Percentiles rank a stretch among this genome's conserved stretches.
These are phyloP conservation scores for Deilephila elpenor DNA, from an alignment of 2,888 invertebrate species.

Conservation along the genomic window DNA sequence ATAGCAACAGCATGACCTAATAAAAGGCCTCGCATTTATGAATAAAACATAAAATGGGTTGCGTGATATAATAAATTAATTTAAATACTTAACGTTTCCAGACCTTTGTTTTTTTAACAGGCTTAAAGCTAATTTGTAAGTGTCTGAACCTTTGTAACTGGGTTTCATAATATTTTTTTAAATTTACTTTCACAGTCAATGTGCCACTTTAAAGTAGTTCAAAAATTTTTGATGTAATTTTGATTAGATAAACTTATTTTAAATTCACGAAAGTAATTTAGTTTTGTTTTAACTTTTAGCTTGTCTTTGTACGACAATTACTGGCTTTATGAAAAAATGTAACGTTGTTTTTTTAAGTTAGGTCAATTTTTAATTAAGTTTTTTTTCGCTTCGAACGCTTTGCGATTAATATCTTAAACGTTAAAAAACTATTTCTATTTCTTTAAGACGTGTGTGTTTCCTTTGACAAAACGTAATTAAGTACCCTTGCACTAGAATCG, in stretches of 20 bases:
- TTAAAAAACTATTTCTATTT: not conserved
- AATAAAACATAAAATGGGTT: not conserved
- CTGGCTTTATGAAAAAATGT: not conserved
- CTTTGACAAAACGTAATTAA: not conserved
- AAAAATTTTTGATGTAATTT: not conserved
- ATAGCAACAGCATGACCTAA: not conserved
- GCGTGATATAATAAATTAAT: not conserved
- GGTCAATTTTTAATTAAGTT: not conserved
- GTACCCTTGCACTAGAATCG: too few species aligned
- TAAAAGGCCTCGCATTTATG: not conserved
- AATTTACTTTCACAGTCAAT: not conserved
- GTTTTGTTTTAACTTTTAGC: not conserved
- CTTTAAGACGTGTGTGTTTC: not conserved
- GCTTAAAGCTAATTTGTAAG: not conserved
- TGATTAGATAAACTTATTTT: constrained; percentile 7
- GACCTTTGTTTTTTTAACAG: not conserved
- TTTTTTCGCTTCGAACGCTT: not conserved
- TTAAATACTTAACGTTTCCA: not conserved
- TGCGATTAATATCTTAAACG: too few species aligned
- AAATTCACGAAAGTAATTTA: not conserved
- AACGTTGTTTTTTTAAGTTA: not conserved
- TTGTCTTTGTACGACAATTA: not conserved
- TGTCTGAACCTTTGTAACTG: constrained; percentile 2
- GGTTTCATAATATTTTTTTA: constrained; percentile 7
- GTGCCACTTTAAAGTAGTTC: not conserved